Conservation (phyloP, 2,797 vertebrate species). For the Semotilus atromaculatus region DNA sequence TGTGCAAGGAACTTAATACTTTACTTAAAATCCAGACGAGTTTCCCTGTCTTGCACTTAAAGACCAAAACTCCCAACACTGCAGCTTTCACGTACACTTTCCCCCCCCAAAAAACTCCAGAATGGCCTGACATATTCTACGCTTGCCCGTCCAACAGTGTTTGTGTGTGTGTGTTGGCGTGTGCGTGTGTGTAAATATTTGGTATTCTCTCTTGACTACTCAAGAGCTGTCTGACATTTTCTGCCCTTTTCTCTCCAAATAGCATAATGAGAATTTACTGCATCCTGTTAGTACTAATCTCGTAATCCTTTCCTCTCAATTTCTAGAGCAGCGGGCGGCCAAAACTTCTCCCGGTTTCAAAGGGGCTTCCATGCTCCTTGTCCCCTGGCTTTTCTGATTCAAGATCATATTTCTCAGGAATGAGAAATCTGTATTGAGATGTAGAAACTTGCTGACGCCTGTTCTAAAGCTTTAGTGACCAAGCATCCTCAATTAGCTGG, state of each 20-base stretch:
- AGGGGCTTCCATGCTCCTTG: conserved; percentile 26
- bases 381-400: conserved; percentile 15
- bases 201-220: conserved; percentile 40
- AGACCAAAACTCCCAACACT: conserved; percentile 28
- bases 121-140: conserved; percentile 50
- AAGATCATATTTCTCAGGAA: conserved; percentile 14
- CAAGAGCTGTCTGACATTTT: conserved; percentile 49
- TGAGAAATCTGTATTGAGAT: not conserved
- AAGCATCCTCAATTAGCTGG: not conserved
- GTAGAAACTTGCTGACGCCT: not conserved
- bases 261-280: conserved; percentile 63
- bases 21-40: not conserved
- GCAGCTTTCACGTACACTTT: conserved; percentile 40
- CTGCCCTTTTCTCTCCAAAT: conserved; percentile 60
- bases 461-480: not conserved
- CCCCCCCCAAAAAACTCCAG: conserved; percentile 27
- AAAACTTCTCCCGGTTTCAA: conserved; percentile 42
- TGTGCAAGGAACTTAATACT: not conserved
- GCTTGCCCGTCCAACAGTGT: conserved; percentile 52
- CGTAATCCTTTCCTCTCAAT: conserved; percentile 64
- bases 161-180: conserved; percentile 15
- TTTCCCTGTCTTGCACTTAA: conserved; percentile 26
- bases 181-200: conserved; percentile 36
- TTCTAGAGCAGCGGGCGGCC: conserved; percentile 48
- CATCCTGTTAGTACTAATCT: conserved; percentile 62